These are phyloP conservation scores for Sarcoramphus papa DNA, from an alignment of 2,797 vertebrate genomes.

Conservation along the genomic window DNA sequence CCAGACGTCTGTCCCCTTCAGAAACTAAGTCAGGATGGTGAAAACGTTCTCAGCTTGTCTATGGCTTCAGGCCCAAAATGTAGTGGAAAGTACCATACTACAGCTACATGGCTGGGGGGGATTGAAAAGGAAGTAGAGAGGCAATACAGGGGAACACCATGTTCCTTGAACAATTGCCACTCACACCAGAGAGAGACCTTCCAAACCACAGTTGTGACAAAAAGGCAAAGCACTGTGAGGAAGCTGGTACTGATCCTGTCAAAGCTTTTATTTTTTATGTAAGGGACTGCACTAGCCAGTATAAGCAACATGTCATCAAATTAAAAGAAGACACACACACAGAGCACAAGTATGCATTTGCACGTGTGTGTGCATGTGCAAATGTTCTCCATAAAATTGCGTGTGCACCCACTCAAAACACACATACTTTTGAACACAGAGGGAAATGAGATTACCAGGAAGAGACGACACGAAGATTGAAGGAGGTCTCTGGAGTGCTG, in stretches of 20 bases:
- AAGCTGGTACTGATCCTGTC: background rate
- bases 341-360: background rate
- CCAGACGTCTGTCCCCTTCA: slow-evolving; percentile 18
- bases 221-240: background rate
- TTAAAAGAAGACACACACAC: background rate
- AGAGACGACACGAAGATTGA: background rate
- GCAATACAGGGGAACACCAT: background rate
- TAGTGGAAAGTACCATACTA: background rate
- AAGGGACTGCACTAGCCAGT: background rate
- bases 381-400: background rate
- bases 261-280: background rate
- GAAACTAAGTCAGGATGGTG: background rate
- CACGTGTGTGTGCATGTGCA: background rate
- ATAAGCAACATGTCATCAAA: background rate
- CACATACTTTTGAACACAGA: background rate
- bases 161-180: background rate
- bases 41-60: background rate
- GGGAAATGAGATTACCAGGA: slow-evolving; percentile 55
- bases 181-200: background rate
- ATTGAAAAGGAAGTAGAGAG: background rate
- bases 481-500: background rate
- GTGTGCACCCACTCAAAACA: background rate
- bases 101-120: background rate
- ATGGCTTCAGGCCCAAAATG: background rate
- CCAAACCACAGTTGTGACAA: slow-evolving; percentile 8